Conservation (phyloP, 2,113 vertebrate genomes). For the Muntiacus reevesi region DNA sequence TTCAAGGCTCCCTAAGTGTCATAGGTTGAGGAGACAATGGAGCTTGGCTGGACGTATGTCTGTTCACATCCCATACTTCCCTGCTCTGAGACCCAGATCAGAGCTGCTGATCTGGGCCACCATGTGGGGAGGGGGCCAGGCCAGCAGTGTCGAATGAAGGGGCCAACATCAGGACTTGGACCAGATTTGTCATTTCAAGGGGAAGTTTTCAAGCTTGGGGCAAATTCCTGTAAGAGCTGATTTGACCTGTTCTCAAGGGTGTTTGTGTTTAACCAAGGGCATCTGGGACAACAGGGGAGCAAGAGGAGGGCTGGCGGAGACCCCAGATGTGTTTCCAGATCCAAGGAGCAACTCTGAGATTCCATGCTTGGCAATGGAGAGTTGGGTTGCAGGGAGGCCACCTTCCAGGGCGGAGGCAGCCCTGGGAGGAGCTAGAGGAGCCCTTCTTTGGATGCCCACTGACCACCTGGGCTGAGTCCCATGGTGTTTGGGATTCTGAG, state of each 20-base stretch:
- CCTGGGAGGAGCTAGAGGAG: background rate
- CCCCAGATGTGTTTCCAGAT: background rate
- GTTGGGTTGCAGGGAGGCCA: background rate
- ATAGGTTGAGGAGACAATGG: background rate
- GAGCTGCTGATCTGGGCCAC: background rate
- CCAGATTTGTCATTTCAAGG: background rate
- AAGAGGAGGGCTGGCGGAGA: background rate
- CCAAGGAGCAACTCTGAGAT: background rate
- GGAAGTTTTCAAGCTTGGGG: background rate
- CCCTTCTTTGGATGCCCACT: background rate
- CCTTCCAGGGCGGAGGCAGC: background rate
- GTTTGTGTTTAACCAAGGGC: background rate
- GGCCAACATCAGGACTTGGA: background rate
- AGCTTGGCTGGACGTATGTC: background rate
- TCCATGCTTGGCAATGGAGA: background rate
- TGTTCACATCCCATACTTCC: rapidly evolving
- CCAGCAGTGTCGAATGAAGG: background rate
- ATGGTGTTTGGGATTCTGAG: background rate
- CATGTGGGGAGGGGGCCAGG: background rate
- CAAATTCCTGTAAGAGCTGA: background rate
- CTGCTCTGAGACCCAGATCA: background rate
- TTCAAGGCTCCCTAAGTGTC: background rate
- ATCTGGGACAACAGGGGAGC: background rate
- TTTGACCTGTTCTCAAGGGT: background rate
- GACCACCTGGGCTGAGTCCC: background rate